A percentile compares a stretch with the other conserved stretches of the same genome.
Evolutionary conservation across 2,888 invertebrate genomes (phyloP).

Genomic region (Ellobium chinense): DNA sequence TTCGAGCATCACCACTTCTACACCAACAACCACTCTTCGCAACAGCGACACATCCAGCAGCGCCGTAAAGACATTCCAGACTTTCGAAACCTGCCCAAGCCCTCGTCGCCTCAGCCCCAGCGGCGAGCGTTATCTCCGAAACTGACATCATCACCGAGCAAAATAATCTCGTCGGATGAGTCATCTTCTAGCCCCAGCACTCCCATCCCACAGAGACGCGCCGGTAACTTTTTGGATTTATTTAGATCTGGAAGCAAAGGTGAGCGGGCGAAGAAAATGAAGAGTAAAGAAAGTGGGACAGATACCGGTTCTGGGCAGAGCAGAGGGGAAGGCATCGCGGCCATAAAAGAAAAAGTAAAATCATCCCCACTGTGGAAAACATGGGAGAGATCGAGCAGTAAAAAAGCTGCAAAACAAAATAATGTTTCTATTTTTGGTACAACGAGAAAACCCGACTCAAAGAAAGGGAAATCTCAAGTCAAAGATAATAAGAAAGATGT

Average conservation of each 20-base stretch:
- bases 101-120: constrained; percentile 35
- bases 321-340: background rate
- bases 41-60: background rate
- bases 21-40: background rate
- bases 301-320: background rate
- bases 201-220: constrained; percentile 8
- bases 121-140: constrained; percentile 31
- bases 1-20: constrained; percentile 26
- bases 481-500: background rate
- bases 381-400: constrained; percentile 36
- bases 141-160: constrained; percentile 30
- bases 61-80: background rate
- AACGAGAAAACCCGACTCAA: constrained; percentile 9
- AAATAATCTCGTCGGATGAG: constrained; percentile 27
- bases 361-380: constrained; percentile 39
- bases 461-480: background rate
- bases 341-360: background rate
- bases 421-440: constrained; percentile 34
- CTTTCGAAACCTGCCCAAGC: constrained; percentile 24
- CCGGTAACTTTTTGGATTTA: constrained; percentile 7
- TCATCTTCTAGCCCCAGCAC: constrained; percentile 26
- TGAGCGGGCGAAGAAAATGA: background rate
- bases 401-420: background rate
- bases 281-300: background rate
- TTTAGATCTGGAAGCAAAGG: constrained; percentile 27